Evolutionary conservation across 2,888 invertebrate genomes (phyloP).

Genomic region (Chrysomela aeneicollis): DNA sequence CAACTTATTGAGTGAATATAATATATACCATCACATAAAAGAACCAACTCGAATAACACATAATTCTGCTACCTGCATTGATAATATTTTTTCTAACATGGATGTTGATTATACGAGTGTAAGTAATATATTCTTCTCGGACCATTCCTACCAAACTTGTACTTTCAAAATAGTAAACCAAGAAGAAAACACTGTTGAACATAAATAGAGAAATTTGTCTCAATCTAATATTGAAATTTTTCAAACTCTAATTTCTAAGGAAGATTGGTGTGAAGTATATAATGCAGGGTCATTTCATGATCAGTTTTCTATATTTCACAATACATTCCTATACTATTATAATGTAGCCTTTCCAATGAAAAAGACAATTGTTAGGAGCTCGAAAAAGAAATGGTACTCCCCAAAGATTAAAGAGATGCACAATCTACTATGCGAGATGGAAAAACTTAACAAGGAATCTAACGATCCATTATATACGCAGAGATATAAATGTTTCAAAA

Average conservation of each 20-base stretch:
- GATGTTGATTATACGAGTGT: conserved; percentile 14
- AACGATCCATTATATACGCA: conserved; percentile 7
- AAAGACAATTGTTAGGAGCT: neutral
- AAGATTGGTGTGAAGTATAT: conserved; percentile 6
- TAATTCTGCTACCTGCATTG: conserved; percentile 15
- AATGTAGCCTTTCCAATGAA: conserved; percentile 4
- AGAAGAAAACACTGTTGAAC: conserved; percentile 11
- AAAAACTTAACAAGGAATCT: neutral
- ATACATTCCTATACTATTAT: neutral
- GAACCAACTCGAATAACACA: conserved; percentile 16
- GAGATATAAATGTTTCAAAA: conserved; percentile 15
- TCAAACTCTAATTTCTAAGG: conserved; percentile 7
- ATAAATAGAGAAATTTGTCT: conserved; percentile 10
- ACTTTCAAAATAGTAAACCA: conserved; percentile 2
- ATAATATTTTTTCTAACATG: conserved; percentile 15
- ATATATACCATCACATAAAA: conserved; percentile 14
- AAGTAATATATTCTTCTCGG: conserved; percentile 11
- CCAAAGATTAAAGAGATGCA: conserved; percentile 14
- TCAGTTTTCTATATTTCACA: conserved; percentile 4
- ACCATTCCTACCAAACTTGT: conserved; percentile 12
- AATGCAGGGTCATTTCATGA: conserved; percentile 11
- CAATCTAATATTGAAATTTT: conserved; percentile 16
- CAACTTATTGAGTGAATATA: conserved; percentile 8
- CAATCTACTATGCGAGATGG: conserved; percentile 5
- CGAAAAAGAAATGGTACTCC: conserved; percentile 7